A percentile compares a stretch with the other conserved stretches of the same genome.
These are phyloP conservation scores for Polyergus mexicanus DNA, from an alignment of 1,140 invertebrate species.

Conservation along the genomic window DNA sequence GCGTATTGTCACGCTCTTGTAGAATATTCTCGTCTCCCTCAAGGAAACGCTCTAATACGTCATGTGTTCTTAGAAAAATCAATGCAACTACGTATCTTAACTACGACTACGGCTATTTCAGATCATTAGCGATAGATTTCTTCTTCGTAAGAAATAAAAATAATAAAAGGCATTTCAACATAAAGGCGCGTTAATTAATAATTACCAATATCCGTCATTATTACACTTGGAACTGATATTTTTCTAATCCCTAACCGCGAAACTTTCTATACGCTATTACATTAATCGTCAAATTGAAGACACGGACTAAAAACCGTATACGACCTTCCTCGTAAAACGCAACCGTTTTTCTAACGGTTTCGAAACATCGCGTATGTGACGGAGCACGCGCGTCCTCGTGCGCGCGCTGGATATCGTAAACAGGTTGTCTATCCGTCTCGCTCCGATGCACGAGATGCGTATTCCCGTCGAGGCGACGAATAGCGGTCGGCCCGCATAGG, in stretches of 20 bases:
- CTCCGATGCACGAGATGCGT: constrained; percentile 67
- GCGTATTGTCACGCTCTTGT: constrained; percentile 6
- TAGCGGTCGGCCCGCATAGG: constrained; percentile 67
- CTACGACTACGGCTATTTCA: not conserved
- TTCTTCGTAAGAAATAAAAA: not conserved
- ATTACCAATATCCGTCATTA: not conserved
- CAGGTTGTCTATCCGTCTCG: constrained; percentile 82
- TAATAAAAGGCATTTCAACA: not conserved
- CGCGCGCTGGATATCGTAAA: constrained; percentile 71
- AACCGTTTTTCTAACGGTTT: constrained; percentile 15
- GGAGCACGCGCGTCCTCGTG: constrained; percentile 20
- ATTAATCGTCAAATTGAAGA: not conserved
- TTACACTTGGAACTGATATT: not conserved
- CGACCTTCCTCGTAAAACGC: constrained; percentile 26
- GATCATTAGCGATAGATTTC: not conserved
- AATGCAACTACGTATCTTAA: not conserved
- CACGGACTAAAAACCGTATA: not conserved
- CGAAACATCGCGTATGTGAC: constrained; percentile 6
- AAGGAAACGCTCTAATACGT: not conserved
- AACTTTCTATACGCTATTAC: not conserved
- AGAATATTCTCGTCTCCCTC: not conserved
- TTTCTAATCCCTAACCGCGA: not conserved
- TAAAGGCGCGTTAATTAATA: not conserved
- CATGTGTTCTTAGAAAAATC: not conserved
- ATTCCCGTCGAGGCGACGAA: constrained; percentile 57